Conservation (phyloP, 2,113 vertebrate genomes). For the Chamaetylas fuelleborni region DNA sequence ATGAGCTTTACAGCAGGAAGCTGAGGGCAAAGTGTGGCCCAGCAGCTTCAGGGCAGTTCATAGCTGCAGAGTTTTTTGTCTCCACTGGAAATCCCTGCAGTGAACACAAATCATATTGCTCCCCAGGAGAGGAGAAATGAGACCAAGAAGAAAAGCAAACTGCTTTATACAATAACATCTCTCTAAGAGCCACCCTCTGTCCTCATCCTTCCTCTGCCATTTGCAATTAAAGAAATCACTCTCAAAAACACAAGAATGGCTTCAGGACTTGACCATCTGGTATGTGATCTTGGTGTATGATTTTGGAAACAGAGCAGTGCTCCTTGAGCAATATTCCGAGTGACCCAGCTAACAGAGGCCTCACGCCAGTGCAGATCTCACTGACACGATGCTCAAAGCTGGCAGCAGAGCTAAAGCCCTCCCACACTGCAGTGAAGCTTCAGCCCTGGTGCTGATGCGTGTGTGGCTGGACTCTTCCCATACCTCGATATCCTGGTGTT, state of each 20-base stretch:
- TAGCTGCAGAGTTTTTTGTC: background rate
- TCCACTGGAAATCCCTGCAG: background rate
- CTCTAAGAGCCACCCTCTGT: background rate
- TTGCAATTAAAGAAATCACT: background rate
- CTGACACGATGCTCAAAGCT: background rate
- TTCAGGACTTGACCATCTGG: background rate
- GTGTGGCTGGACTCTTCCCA: background rate
- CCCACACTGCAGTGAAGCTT: background rate
- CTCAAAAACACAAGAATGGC: background rate
- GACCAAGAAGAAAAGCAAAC: background rate
- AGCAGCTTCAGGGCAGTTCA: background rate
- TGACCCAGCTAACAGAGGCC: background rate
- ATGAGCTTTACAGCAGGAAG: background rate
- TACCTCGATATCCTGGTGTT: slow-evolving; percentile 79
- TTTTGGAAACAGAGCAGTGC: background rate
- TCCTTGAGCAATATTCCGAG: background rate
- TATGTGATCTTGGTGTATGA: background rate
- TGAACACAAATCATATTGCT: background rate
- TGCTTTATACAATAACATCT: background rate
- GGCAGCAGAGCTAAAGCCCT: too few relatives aligned
- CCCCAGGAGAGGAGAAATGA: background rate
- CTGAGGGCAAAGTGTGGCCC: background rate
- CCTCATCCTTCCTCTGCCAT: background rate
- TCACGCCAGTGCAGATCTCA: background rate
- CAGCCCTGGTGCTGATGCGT: background rate